Percentiles rank a stretch among this genome's conserved stretches.
Evolutionary conservation across 2,797 vertebrate genomes (phyloP).

Genomic region (Phoeniculus purpureus): DNA sequence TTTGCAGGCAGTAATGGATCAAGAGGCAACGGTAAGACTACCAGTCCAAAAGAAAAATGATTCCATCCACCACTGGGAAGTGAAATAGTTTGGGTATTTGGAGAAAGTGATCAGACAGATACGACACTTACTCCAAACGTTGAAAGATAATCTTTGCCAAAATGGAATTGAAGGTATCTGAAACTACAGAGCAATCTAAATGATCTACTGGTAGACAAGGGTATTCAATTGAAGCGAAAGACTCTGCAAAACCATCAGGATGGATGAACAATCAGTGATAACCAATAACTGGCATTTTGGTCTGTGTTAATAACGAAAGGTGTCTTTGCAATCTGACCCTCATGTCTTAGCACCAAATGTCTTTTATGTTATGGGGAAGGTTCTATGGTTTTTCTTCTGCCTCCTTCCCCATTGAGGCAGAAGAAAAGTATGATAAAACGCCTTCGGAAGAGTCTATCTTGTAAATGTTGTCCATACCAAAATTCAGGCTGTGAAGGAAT

Average conservation of each 20-base stretch:
- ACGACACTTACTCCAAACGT: neutral
- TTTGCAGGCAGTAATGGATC: neutral
- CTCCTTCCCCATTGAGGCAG: neutral
- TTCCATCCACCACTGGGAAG: neutral
- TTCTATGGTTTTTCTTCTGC: neutral
- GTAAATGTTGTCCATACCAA: neutral
- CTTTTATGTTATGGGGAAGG: neutral
- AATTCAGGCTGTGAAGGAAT: neutral
- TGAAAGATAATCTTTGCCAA: neutral
- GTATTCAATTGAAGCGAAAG: neutral
- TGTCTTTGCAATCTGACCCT: neutral
- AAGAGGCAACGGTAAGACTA: neutral
- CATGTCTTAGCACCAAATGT: neutral
- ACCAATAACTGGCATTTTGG: neutral
- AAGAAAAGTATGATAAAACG: neutral
- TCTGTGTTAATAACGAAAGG: neutral
- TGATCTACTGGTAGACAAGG: neutral
- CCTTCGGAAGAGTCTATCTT: neutral
- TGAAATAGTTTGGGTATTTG: neutral
- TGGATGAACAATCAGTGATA: neutral
- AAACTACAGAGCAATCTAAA: neutral
- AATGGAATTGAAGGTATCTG: neutral
- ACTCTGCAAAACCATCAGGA: neutral
- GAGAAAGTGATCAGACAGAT: neutral
- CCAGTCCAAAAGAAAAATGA: neutral